These are phyloP conservation scores for Sesamia inferens DNA, from an alignment of 2,888 invertebrate species.

Conservation along the genomic window DNA sequence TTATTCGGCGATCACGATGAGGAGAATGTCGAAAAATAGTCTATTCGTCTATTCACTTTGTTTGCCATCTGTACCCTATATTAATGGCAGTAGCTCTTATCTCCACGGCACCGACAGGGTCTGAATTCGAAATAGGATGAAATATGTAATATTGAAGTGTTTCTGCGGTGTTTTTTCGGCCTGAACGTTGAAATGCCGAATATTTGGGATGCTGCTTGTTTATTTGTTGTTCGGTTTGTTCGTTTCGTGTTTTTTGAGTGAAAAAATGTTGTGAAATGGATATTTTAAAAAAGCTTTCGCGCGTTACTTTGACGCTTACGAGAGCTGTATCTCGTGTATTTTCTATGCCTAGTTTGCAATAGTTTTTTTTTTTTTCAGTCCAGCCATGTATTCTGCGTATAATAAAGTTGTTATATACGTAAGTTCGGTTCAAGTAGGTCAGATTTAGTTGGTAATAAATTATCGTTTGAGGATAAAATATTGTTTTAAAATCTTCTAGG, in stretches of 20 bases:
- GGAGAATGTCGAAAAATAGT: constrained; percentile 73
- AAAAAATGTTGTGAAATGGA: constrained; percentile 47
- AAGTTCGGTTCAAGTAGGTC: too few relatives aligned
- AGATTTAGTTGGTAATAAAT: too few relatives aligned
- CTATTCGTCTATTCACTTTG: constrained; percentile 72
- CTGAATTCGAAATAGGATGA: constrained; percentile 72
- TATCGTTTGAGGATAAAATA: too few relatives aligned
- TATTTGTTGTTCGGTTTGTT: constrained; percentile 56
- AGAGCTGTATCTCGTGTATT: constrained; percentile 10
- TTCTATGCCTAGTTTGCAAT: constrained; percentile 2
- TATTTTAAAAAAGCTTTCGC: constrained; percentile 52
- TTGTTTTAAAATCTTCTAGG: neutral
- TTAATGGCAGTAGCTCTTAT: constrained; percentile 76
- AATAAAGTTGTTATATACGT: neutral
- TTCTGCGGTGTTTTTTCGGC: constrained; percentile 55
- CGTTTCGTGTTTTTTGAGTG: constrained; percentile 39
- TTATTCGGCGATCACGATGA: constrained; percentile 58
- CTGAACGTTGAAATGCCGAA: constrained; percentile 55
- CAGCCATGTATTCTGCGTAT: too few relatives aligned
- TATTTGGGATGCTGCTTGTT: constrained; percentile 51
- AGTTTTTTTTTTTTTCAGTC: neutral
- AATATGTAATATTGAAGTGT: constrained; percentile 62
- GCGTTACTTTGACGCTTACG: constrained; percentile 29
- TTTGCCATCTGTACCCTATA: constrained; percentile 71
- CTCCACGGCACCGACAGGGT: constrained; percentile 61